Conservation (phyloP, 1,140 invertebrate species). For the Subanguina moxae region DNA sequence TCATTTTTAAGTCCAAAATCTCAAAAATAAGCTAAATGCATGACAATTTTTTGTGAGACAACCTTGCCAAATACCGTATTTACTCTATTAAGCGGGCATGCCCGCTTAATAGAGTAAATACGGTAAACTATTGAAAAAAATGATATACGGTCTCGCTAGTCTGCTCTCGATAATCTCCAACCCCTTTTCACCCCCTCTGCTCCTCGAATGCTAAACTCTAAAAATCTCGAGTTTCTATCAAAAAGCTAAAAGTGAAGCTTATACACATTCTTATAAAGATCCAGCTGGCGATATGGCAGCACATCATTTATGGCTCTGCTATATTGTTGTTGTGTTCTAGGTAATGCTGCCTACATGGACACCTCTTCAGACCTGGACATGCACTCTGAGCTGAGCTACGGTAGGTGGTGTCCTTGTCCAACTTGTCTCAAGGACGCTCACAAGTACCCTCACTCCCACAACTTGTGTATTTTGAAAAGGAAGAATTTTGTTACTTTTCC, state of each 20-base stretch:
- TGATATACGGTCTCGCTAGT: no score
- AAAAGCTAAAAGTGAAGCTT: no score
- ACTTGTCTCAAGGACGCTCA: constrained; percentile 22
- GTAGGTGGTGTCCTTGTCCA: constrained; percentile 13
- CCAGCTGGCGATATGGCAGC: neutral
- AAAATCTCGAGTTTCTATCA: no score
- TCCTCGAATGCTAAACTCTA: no score
- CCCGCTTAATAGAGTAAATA: no score
- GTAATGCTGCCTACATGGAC: constrained; percentile 38
- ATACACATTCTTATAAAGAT: no score
- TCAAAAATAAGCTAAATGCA: neutral
- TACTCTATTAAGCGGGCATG: no score
- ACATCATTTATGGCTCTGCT: neutral
- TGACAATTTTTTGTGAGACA: no score
- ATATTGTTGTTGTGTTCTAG: constrained; percentile 6
- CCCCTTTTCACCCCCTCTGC: no score
- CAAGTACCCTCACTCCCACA: constrained; percentile 12
- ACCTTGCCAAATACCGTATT: no score
- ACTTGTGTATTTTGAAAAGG: neutral
- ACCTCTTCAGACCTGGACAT: constrained; percentile 46
- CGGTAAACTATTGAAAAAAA: no score
- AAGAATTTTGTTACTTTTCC: constrained; percentile 12
- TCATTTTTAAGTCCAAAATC: constrained; percentile 1
- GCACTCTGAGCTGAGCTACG: constrained; percentile 41
- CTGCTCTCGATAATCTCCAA: no score